Evolutionary conservation across 1,140 invertebrate species (phyloP).

Genomic region (Bombus picipes): DNA sequence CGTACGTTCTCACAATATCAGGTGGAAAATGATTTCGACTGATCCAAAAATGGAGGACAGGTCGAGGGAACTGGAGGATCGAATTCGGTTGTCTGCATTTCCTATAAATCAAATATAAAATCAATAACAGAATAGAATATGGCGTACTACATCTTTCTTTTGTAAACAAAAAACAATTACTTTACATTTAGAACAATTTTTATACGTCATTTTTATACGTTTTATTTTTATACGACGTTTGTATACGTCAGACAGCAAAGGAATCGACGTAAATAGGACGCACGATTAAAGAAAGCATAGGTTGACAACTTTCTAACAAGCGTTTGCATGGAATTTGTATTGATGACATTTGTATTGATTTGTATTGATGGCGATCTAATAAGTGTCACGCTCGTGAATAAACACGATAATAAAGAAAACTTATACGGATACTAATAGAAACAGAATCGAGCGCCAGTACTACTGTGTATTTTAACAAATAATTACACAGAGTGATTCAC

Average conservation of each 20-base stretch:
- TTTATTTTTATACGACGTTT: no score
- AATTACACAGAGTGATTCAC: background rate
- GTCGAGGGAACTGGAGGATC: background rate
- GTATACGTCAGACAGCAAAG: background rate
- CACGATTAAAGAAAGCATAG: conserved; percentile 5
- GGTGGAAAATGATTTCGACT: conserved; percentile 15
- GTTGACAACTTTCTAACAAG: conserved; percentile 32
- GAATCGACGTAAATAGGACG: background rate
- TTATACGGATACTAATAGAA: background rate
- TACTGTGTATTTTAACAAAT: background rate
- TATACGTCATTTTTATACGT: no score
- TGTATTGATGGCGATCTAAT: conserved; percentile 17
- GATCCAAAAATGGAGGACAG: background rate
- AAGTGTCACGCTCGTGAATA: background rate
- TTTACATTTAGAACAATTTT: background rate
- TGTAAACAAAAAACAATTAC: background rate
- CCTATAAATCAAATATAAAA: background rate
- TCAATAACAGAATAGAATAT: background rate
- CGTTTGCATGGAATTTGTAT: conserved; percentile 13
- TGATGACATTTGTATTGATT: background rate
- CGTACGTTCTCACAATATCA: conserved; percentile 7
- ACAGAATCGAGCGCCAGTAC: background rate
- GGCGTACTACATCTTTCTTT: background rate
- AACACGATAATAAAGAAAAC: background rate
- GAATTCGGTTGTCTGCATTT: background rate